phyloP scores from a whole-genome alignment of 2,797 vertebrate species.

The Hafferia zeledoni region DNA sequence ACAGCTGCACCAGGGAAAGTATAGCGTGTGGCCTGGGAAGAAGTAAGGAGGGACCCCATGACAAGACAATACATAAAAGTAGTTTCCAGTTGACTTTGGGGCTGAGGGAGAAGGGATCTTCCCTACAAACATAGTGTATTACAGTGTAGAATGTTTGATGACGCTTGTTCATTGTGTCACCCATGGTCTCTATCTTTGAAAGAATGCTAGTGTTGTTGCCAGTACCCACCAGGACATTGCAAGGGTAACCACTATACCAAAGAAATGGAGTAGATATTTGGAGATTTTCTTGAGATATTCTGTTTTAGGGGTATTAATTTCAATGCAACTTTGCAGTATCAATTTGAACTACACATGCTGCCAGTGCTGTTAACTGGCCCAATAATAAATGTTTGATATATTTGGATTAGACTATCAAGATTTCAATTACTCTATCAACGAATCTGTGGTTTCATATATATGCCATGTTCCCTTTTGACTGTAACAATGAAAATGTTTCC shows the following conservation, averaged over 20 bases:
- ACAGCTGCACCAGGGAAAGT: background rate
- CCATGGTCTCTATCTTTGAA: background rate
- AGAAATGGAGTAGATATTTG: background rate
- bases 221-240: background rate
- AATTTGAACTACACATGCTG: background rate
- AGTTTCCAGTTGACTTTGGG: background rate
- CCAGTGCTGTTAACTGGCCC: background rate
- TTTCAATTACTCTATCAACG: background rate
- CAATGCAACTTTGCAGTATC: background rate
- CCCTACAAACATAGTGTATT: background rate
- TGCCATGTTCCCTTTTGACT: background rate
- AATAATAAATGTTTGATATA: background rate
- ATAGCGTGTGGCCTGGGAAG: background rate
- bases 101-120: background rate
- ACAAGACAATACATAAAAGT: background rate
- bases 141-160: background rate
- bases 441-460: background rate
- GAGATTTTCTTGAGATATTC: background rate
- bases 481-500: background rate
- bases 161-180: background rate
- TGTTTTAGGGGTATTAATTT: background rate
- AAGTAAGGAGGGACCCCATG: background rate
- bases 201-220: background rate
- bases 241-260: background rate
- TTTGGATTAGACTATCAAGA: background rate